Base-by-base conservation (phyloP, 1,140 invertebrate genomes). In the Penaeus chinensis region DNA sequence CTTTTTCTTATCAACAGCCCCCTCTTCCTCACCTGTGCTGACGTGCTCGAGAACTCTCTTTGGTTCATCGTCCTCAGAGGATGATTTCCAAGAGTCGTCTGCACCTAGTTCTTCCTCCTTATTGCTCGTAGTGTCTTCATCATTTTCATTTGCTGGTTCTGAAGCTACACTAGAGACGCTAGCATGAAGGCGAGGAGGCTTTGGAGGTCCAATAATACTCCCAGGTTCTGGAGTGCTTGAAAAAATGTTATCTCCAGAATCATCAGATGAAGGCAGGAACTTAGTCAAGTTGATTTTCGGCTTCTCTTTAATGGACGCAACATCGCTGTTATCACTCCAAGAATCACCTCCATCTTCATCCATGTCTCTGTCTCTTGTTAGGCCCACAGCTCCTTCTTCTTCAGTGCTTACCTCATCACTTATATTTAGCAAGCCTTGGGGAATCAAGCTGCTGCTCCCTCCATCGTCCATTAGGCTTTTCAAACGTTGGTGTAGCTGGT, bases 301-400 rank as follows among this genome's bases (percentile, higher is more conserved):
- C 42, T 83, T 87, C 62, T 87, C 86, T 32, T 82, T 87, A 22
- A 87, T 60, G 66, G 86, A 87, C 16, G 62, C 65, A n/a, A 83
- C 71, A n/a, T 87, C 86, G 60, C 86, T 87, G 19, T 47, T 81
- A 60, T 87, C 86, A 66, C 80, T 87, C 86, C 86, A 87, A 37
- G 86, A 87, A 78, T 82, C 86, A 62, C n/a, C 71, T 19, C 80
- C 79, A 54, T 87, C 69, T 63, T 62, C 65, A 83, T 77, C 24
- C 24, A 66, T 61, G 24, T 61, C 74, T 24, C 65, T 83, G 22
- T 76, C 65, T 10, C 27, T 27, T 8, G n/a, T 65, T 2, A 47
- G 37, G 22, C 22, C 69, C 65, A 74, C 71, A 24, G 77, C 37
- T 8, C 62, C 86, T 19, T 86, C 84, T 18, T 47, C 66, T 20